phyloP scores from a whole-genome alignment of 2,113 vertebrate genomes.

The Tragelaphus strepsiceros region DNA sequence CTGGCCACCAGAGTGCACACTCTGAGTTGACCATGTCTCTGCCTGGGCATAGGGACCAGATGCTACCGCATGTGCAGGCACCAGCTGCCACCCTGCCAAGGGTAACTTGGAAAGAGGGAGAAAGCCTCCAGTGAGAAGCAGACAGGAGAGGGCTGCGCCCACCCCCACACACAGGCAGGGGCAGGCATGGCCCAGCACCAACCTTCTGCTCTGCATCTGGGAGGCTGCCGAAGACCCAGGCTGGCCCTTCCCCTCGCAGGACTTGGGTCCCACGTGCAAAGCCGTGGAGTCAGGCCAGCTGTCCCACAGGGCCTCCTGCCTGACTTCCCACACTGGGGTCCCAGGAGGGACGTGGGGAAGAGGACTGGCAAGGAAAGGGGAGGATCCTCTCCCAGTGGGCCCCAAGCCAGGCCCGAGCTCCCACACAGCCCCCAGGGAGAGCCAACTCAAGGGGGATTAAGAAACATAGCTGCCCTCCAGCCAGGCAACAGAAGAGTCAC shows the following conservation, averaged over 20 bases:
- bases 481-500: conserved; percentile 75
- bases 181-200: not conserved
- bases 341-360: not conserved
- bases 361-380: not conserved
- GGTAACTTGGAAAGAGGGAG: not conserved
- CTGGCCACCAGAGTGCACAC: too few species aligned
- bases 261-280: not conserved
- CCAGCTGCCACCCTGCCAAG: not conserved
- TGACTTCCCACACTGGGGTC: not conserved
- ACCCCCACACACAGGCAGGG: not conserved
- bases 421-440: conserved; percentile 74
- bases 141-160: not conserved
- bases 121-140: not conserved
- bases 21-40: not conserved
- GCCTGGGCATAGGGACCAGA: not conserved
- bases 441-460: conserved; percentile 78
- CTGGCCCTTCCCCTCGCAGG: not conserved
- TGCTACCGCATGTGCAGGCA: not conserved
- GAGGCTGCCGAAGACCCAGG: not conserved
- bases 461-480: conserved; percentile 74
- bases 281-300: not conserved
- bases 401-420: conserved; percentile 63
- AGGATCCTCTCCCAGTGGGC: not conserved
- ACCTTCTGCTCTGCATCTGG: not conserved
- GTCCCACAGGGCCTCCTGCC: not conserved